Evolutionary conservation across 1,140 invertebrate species (phyloP), one percentile per base, ranked within the genome.

Genomic region (Drosophila prosaltans): DNA sequence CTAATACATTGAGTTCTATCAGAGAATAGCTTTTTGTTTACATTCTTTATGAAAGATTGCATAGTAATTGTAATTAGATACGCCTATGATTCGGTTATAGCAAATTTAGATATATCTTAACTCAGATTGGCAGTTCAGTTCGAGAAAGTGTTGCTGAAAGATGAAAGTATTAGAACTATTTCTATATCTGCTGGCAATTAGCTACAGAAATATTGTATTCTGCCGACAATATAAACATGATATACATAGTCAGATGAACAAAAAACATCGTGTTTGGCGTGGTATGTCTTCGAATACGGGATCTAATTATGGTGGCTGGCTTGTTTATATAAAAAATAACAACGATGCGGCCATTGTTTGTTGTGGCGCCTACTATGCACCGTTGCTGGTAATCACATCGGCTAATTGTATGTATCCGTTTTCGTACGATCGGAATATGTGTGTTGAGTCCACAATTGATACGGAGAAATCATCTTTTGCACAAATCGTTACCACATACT

Each of bases 361-460:
- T 10, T 10, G 54, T 7, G 54, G 10, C 32, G 9, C 54, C 5
- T 57, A 57, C 28, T 57, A 30, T 32, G 7, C 72, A 1, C 65
- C 72, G 1, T 1, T 61, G 0, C 26, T 79, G 62, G 65, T 79
- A 9, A 26, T 81, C 9, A 63, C 63, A 8, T 81, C 79, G 0
- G 79, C 62, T 9, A 79, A 64, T 54, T 80, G 78, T 26, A 72
- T 80, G 16, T 3, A 55, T 5, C 72, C 68, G 0, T 61, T 61
- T 54, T 62, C 66, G 2, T 68, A 68, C 8, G 58, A 48, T 10
- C 32, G 43, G 1, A 59, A 60, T 2, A 36, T 48, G 7, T 68
- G 30, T 28, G 75, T 70, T 3, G 62, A 66, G 8, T 45, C 60
- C 2, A 74, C 78, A 2, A 68, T 16, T 16, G 16, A 16, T 16